phyloP scores from a whole-genome alignment of 2,113 vertebrate species.

The Pelobates fuscus region DNA sequence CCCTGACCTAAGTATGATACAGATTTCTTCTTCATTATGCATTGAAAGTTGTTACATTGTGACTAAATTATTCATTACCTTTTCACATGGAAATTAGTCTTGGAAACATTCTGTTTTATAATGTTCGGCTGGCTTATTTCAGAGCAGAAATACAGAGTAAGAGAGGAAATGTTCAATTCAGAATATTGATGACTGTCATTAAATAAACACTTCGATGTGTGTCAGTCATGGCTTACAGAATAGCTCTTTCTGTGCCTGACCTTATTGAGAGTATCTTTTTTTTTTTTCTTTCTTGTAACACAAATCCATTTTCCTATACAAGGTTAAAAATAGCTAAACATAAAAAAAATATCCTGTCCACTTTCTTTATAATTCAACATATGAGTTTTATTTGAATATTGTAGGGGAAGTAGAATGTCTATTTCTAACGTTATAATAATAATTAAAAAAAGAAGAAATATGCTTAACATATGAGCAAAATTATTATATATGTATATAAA shows the following conservation, averaged over 20 bases:
- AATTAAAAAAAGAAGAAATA: no score
- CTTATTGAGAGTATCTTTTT: not conserved
- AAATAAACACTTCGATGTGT: constrained; percentile 31
- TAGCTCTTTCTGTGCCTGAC: constrained; percentile 1
- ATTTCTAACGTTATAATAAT: no score
- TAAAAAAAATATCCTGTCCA: no score
- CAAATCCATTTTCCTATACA: not conserved
- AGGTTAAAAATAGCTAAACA: no score
- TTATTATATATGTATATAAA: no score
- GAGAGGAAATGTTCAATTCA: constrained; percentile 16
- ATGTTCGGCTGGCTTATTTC: constrained; percentile 37
- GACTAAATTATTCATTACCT: constrained; percentile 44
- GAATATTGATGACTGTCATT: constrained; percentile 40
- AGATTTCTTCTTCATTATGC: constrained; percentile 42
- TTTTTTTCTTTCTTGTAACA: not conserved
- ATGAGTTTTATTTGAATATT: no score
- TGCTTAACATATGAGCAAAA: no score
- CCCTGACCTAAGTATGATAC: not conserved
- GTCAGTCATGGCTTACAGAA: constrained; percentile 9
- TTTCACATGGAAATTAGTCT: constrained; percentile 44
- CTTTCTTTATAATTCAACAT: no score
- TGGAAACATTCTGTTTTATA: constrained; percentile 42
- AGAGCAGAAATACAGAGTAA: constrained; percentile 22
- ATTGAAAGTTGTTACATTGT: constrained; percentile 35
- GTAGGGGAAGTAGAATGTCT: no score